Conservation (phyloP, 1,140 invertebrate genomes). For the Aphelinus certus region DNA sequence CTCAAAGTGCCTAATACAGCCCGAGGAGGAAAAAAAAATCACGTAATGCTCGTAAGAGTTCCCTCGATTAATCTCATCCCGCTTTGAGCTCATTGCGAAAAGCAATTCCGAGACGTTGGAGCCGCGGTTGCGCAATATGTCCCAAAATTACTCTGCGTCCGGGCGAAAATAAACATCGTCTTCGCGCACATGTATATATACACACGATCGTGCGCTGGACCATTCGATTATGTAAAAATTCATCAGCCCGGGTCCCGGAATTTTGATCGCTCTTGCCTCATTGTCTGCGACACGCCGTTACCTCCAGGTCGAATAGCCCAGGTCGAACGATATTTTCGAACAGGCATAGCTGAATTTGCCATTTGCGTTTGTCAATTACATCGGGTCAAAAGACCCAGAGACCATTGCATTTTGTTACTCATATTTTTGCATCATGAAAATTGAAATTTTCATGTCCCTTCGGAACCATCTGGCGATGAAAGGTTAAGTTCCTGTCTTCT, state of each 20-base stretch:
- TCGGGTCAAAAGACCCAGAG: too few species aligned
- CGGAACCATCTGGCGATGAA: too few species aligned
- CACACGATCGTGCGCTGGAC: too few species aligned
- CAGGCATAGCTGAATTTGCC: too few species aligned
- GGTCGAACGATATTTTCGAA: too few species aligned
- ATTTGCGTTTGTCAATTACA: too few species aligned
- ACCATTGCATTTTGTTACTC: too few species aligned
- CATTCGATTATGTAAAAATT: not conserved
- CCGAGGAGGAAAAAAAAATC: not conserved
- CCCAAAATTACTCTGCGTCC: conserved; percentile 30
- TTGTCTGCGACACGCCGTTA: too few species aligned
- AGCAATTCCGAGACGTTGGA: conserved; percentile 2
- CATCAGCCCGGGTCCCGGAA: not conserved
- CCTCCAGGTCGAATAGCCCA: too few species aligned
- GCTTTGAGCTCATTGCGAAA: conserved; percentile 9
- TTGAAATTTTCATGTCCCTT: too few species aligned
- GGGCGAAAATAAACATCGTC: not conserved
- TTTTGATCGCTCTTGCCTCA: not conserved
- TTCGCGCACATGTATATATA: not conserved
- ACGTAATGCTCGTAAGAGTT: conserved; percentile 11
- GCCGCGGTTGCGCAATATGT: conserved; percentile 9
- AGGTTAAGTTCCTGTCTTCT: too few species aligned
- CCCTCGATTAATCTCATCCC: conserved; percentile 30
- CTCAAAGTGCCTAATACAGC: conserved; percentile 4
- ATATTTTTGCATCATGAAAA: too few species aligned